Percentiles rank a stretch among this genome's conserved stretches.
phyloP scores from a whole-genome alignment of 1,140 invertebrate genomes.

The Drosophila oshimai region DNA sequence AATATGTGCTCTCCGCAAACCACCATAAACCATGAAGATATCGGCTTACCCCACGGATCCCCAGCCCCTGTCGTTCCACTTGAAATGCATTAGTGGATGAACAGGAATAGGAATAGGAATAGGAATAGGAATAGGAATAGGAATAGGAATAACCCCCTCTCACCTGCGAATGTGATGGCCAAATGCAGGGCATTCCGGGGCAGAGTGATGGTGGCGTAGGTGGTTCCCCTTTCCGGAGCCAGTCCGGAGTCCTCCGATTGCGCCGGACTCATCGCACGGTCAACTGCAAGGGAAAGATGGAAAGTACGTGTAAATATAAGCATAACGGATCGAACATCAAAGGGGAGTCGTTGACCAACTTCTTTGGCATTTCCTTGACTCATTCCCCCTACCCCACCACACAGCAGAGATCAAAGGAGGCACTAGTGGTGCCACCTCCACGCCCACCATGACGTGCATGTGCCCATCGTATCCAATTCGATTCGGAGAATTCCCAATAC shows the following conservation, averaged over 20 bases:
- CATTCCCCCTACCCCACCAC: no score
- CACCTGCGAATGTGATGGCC: slow-evolving; percentile 82
- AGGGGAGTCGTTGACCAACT: slow-evolving; percentile 25
- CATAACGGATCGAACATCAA: slow-evolving; percentile 43
- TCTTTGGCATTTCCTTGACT: slow-evolving; percentile 37
- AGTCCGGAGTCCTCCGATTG: slow-evolving; percentile 82
- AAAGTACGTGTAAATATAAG: slow-evolving; percentile 15
- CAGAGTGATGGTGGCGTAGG: slow-evolving; percentile 82
- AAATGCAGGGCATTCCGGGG: slow-evolving; percentile 77
- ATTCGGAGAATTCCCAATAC: slow-evolving; percentile 19
- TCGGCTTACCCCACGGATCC: slow-evolving; percentile 4
- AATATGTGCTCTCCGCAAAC: not conserved
- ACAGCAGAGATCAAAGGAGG: slow-evolving; percentile 24
- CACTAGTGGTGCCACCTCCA: not conserved
- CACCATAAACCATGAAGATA: slow-evolving; percentile 16
- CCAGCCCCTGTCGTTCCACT: slow-evolving; percentile 1
- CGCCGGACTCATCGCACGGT: slow-evolving; percentile 82
- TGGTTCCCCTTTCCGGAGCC: slow-evolving; percentile 81
- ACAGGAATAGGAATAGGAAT: no score
- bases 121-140: no score
- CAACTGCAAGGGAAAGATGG: slow-evolving; percentile 53
- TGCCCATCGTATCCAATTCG: slow-evolving; percentile 14
- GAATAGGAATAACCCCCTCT: no score
- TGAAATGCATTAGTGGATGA: slow-evolving; percentile 15
- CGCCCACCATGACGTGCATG: slow-evolving; percentile 11